Percentiles rank a stretch among this genome's conserved stretches.
Conservation (phyloP, 2,797 vertebrate genomes). For the Siniperca scherzeri region DNA sequence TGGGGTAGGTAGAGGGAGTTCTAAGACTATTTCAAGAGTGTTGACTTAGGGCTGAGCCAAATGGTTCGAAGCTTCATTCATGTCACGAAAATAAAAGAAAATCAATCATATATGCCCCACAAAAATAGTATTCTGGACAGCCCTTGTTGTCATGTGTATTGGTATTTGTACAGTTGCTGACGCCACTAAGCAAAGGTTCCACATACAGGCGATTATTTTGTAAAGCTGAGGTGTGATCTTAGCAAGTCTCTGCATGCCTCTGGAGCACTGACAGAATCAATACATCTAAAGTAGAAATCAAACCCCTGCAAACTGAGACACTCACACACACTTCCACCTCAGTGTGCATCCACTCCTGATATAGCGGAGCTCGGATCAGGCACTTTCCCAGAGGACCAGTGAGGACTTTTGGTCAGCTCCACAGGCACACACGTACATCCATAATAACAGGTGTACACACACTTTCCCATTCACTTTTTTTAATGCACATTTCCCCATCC, state of each 20-base stretch:
- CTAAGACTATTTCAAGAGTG: not conserved
- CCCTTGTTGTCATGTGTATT: no score
- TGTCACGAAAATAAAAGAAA: no score
- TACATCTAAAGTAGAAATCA: slow-evolving; percentile 83
- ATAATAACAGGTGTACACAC: not conserved
- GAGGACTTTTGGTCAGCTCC: slow-evolving; percentile 42
- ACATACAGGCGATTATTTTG: slow-evolving; percentile 74
- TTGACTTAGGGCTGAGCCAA: not conserved
- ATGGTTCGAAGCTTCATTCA: no score
- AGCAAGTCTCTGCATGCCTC: slow-evolving; percentile 51
- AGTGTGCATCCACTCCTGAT: slow-evolving; percentile 48
- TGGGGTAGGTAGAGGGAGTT: not conserved
- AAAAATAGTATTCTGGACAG: no score
- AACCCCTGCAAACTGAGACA: slow-evolving; percentile 67
- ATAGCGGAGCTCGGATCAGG: slow-evolving; percentile 17
- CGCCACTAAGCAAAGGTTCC: slow-evolving; percentile 37
- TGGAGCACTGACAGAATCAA: slow-evolving; percentile 82
- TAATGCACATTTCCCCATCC: slow-evolving; percentile 32
- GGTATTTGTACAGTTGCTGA: slow-evolving; percentile 27
- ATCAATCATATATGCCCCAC: no score
- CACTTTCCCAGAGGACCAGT: slow-evolving; percentile 46
- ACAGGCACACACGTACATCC: slow-evolving; percentile 24
- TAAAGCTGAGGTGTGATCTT: slow-evolving; percentile 73
- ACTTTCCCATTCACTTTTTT: slow-evolving; percentile 33
- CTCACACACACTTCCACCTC: slow-evolving; percentile 64